Evolutionary conservation across 2,113 vertebrate species (phyloP), one percentile per base, ranked within the genome.

Genomic region (Psilopogon haemacephalus): DNA sequence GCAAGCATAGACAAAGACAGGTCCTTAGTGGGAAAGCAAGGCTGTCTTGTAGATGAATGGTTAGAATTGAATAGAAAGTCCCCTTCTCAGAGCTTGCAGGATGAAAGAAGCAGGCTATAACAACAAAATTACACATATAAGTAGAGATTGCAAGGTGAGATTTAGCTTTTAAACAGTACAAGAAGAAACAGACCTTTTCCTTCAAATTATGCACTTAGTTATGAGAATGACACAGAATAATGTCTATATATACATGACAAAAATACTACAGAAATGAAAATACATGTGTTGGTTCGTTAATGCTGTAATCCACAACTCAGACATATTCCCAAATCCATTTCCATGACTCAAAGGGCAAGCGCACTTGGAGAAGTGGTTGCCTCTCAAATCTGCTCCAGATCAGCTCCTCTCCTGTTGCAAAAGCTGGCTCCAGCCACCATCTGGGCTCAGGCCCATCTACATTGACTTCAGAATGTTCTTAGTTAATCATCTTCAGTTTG

Each of bases 391-490:
- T 48, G 8, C 18, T 74, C 17, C 38, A 75, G 33, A 24, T 30
- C 37, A 40, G 44, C 38, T 75, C 50, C 54, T n/a, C 33, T n/a
- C 3, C 17, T 48, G 19, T 27, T 50, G 37, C 74, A 21, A 15
- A n/a, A n/a, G 68, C 62, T 27, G 33, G 15, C n/a, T 50, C 27
- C 33, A 58, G 70, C 4, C 35, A 30, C 37, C 1, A 0, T 0
- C 4, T 0, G 0, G 12, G 16, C 13, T 84, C 0, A 0, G 14
- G 52, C 40, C 38, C 20, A 18, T 7, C 48, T 64, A 28, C 33
- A 27, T 4, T 27, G 33, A 1, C 21, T 35, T 28, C 28, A 44
- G 48, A 35, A 55, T 23, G 12, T 63, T 30, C 60, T n/a, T 62
- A 54, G 38, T 1, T 3, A 1, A 44, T 0, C 42, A 15, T 23